Base-by-base conservation (phyloP, 2,797 vertebrate species). In the Odontamblyopus lacepedii region DNA sequence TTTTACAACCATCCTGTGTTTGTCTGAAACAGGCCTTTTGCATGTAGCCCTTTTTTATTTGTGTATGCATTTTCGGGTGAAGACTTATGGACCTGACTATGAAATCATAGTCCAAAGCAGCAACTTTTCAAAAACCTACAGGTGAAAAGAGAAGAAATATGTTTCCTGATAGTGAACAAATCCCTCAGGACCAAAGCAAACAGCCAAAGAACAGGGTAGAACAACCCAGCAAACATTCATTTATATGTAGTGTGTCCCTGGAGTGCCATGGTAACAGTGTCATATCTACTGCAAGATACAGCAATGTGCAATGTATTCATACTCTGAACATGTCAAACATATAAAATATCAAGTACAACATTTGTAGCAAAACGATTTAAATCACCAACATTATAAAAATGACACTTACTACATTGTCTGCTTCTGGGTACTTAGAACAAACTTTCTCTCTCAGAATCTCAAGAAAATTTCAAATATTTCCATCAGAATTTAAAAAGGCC, bases 101-200 rank as follows among this genome's bases (percentile, higher is more conserved):
- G 7, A 38, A 13, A 57, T 57, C 26, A 13, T 66, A 71, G 74
- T 78, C 70, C 78, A 74, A 56, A 74, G 48, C 56, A 66, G 11
- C 1, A 6, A 27, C 51, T 18, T 12, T 50, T 63, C 56, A 62
- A 26, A 75, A 68, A 67, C 38, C 27, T n/a, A 19, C 18, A n/a
- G 56, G 29, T 38, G 55, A 48, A 44, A 65, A 65, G 41, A 64
- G n/a, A 23, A 35, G 30, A 32, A 5, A 63, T 62, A 44, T 64
- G 63, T 64, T 64, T 64, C 11, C n/a, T 64, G 19, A 64, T 41
- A 23, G 32, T 44, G n/a, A 64, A n/a, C 38, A 64, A 41, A 44
- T 41, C 62, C 7, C 9, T 41, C 15, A 7, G 62, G 62, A 63
- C 19, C n/a, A 44, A 35, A 26, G 19, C n/a, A 5, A 63, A 63